Base-by-base conservation (phyloP, 2,113 vertebrate genomes). In the Hymenochirus boettgeri region DNA sequence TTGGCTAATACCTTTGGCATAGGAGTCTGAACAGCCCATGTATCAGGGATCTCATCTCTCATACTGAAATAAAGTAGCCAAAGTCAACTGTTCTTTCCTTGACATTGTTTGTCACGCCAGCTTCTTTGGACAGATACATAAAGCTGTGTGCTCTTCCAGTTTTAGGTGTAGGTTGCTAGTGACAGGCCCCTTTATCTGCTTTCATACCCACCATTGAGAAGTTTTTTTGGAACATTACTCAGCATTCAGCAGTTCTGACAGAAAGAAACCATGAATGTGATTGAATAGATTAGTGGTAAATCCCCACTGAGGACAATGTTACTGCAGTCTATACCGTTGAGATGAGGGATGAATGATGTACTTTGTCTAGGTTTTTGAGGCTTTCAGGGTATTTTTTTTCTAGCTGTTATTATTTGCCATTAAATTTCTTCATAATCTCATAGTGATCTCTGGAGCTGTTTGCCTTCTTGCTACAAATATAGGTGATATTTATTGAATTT, bases 141-240 rank as follows among this genome's bases (percentile, higher is more conserved):
- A 57, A 57, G 54, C 25, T 46, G 54, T 17, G 24, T 56, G 52
- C 60, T 60, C 65, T 67, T 60, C 51, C 31, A n/a, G 22, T 19
- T 23, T 26, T 27, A 37, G 54, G 64, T 51, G 52, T 46, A 57
- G 63, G 19, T 57, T 21, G n/a, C 25, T 18, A 67, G 29, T 51
- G 65, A 67, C 27, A 51, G 65, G 17, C 33, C 13, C 56, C 46
- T 12, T 37, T 51, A 52, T 67, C 56, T 67, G 35, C 35, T 22
- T 35, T 39, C 24, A 29, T 56, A 48, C 64, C 59, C 65, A 2
- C 26, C 26, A 0, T 1, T 19, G 21, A 27, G 9, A 6, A 12
- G n/a, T 53, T 51, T 9, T 3, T 45, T 39, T 46, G 46, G 56
- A 61, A 27, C 0, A 19, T 1, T 45, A n/a, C 70, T 3, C 10